Base-by-base conservation (phyloP, 2,888 invertebrate genomes). In the Zygothrica quintamaculata region DNA sequence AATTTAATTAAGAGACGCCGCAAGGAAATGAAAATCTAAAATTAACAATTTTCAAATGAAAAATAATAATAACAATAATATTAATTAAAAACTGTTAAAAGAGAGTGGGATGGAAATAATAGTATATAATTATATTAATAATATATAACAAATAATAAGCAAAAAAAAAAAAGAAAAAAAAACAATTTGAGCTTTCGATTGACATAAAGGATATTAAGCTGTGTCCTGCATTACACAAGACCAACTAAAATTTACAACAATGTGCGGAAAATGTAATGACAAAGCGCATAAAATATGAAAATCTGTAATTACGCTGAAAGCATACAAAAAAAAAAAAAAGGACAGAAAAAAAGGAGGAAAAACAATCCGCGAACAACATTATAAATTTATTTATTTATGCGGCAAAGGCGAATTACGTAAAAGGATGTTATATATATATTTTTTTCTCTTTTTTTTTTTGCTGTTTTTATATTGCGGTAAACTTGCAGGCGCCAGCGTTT, bases 131-230 rank as follows among this genome's bases (percentile, higher is more conserved):
- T 36, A 44, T 8, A n/a, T 29, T 4, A 36, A 26, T 26, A 37
- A 31, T 25, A 11, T 7, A 37, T 4, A 36, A 26, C 31, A 37
- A 31, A 31, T 25, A 42, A 8, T 37, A 11, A 53, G 26, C 8
- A 46, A 52, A 31, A 29, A 36, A 12, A 33, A 26, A 46, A 12
- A 33, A 47, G 47, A 37, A 52, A 33, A 64, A n/a, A n/a, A n/a
- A n/a, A 62, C 43, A 65, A 36, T 65, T 62, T 62, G 81, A 80
- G 68, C 68, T 77, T 72, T 68, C 77, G 65, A 43, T 61, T 60
- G 58, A 59, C 57, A 73, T 31, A 66, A 55, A 66, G 58, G 51
- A 70, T 62, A 65, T 74, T 50, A 70, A 70, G 61, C 33, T 44
- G 37, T 33, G 29, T 13, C 22, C 34, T 48, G 51, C 37, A 58